phyloP scores from a whole-genome alignment of 2,888 invertebrate genomes.

The Latheticus oryzae region DNA sequence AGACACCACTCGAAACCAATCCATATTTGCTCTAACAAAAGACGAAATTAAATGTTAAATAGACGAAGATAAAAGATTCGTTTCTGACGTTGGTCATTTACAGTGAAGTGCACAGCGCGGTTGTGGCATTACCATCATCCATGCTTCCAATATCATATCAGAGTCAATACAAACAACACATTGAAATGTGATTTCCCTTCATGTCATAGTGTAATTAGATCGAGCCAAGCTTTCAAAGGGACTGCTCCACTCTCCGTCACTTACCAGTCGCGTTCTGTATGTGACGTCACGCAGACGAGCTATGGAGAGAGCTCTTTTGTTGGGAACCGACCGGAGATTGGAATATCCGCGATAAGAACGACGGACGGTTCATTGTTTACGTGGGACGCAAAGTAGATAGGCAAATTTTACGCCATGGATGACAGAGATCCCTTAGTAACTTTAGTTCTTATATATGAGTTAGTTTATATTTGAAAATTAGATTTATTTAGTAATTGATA shows the following conservation, averaged over 20 bases:
- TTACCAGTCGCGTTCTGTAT: conserved; percentile 48
- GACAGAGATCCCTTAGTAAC: too few species aligned
- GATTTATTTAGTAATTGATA: too few species aligned
- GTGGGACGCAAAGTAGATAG: conserved; percentile 6
- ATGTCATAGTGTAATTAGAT: conserved; percentile 50
- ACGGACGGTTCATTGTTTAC: conserved; percentile 34
- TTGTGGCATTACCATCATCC: too few species aligned
- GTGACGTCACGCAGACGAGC: conserved; percentile 54
- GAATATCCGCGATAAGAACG: conserved; percentile 52
- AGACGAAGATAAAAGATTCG: conserved; percentile 12
- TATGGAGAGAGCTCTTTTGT: conserved; percentile 49
- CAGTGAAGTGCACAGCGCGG: conserved; percentile 34
- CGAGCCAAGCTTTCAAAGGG: conserved; percentile 53
- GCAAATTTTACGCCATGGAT: neutral
- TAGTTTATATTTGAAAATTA: too few species aligned
- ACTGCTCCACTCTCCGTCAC: conserved; percentile 46
- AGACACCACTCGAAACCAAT: conserved; percentile 21
- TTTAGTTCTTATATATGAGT: too few species aligned
- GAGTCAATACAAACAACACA: conserved; percentile 40
- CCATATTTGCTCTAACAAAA: conserved; percentile 20
- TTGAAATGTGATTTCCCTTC: conserved; percentile 48
- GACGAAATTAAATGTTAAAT: conserved; percentile 38
- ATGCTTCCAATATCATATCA: conserved; percentile 38
- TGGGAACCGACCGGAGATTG: conserved; percentile 54
- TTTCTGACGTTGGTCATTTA: conserved; percentile 37